Evolutionary conservation across 37 sponge, comb jelly and placozoan genomes (phyloP), one percentile per base, ranked within the genome.

Genomic region (Petrosia ficiformis): DNA sequence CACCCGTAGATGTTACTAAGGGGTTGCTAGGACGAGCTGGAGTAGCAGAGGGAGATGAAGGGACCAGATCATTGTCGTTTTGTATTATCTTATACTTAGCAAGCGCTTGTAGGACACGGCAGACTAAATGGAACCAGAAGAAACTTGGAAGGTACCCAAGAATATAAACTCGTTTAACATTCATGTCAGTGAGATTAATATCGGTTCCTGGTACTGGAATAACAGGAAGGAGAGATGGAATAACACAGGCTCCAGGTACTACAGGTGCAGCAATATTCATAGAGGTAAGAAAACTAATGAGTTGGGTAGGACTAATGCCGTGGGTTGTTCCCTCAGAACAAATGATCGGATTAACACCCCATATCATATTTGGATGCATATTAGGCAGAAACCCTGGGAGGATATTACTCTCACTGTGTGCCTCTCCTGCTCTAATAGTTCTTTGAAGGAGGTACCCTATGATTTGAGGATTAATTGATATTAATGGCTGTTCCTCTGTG

Each of bases 401-500:
- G 22, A 67, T n/a, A 35, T 39, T 65, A 37, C 33, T 11, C 31
- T 79, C 70, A 34, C 75, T 31, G 4, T 31, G 42, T 16, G 42
- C 34, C 16, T 40, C 35, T 16, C 67, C 42, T 25, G 75, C 68
- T 0, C 70, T 73, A 24, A 80, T 14, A 22, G 64, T 80, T 1
- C 76, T 28, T 24, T 79, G 70, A 2, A 86, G 70, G 24, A 86
- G 75, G 52, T 36, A 43, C 24, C 86, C 86, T 3, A 86, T 33
- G 36, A 86, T 39, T 37, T 86, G 80, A 19, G 80, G 86, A 44
- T 80, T 71, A 3, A 86, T n/a, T 31, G 74, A 28, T 14, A 86
- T 71, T 39, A 86, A 36, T 16, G 42, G 52, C 30, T 2, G 4
- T 2, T 44, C 24, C 44, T 52, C 22, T 5, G 42, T 6, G 1